Percentiles rank a stretch among this genome's conserved stretches.
Conservation (phyloP, 1,140 invertebrate species). For the Temnothorax curvispinosus region DNA sequence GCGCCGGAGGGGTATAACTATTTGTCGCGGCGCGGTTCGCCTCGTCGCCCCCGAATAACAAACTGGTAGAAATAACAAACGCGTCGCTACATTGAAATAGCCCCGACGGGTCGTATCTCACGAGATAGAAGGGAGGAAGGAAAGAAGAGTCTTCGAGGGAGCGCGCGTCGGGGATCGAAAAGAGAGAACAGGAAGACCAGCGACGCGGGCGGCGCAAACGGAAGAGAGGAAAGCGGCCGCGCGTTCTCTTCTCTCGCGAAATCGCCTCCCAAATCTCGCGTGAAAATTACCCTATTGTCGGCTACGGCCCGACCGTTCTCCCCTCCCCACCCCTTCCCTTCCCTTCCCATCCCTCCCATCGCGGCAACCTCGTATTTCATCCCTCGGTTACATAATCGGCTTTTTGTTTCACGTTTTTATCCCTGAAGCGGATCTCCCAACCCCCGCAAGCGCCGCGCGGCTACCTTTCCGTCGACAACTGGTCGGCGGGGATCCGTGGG, state of each 20-base stretch:
- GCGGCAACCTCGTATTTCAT: constrained; percentile 79
- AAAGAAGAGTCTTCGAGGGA: background rate
- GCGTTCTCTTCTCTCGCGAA: constrained; percentile 77
- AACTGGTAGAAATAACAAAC: constrained; percentile 85
- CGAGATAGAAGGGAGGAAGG: constrained; percentile 33
- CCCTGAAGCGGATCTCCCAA: constrained; percentile 61
- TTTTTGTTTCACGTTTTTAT: constrained; percentile 86
- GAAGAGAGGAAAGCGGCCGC: constrained; percentile 35
- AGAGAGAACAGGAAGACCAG: constrained; percentile 19
- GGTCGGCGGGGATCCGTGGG: constrained; percentile 11
- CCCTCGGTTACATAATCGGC: constrained; percentile 85
- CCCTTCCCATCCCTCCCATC: constrained; percentile 54
- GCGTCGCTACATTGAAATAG: constrained; percentile 85
- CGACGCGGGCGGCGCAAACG: background rate
- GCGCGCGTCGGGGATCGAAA: constrained; percentile 2
- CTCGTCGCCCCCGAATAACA: constrained; percentile 78
- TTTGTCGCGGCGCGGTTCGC: constrained; percentile 74
- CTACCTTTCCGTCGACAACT: constrained; percentile 23
- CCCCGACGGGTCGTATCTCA: constrained; percentile 82
- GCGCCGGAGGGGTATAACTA: constrained; percentile 59
- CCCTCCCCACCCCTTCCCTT: constrained; percentile 42
- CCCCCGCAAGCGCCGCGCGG: background rate
- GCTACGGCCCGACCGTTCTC: constrained; percentile 58
- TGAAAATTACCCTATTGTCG: constrained; percentile 86
- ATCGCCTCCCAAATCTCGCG: constrained; percentile 86